phyloP scores from a whole-genome alignment of 2,113 vertebrate genomes.

The Tragelaphus buxtoni region DNA sequence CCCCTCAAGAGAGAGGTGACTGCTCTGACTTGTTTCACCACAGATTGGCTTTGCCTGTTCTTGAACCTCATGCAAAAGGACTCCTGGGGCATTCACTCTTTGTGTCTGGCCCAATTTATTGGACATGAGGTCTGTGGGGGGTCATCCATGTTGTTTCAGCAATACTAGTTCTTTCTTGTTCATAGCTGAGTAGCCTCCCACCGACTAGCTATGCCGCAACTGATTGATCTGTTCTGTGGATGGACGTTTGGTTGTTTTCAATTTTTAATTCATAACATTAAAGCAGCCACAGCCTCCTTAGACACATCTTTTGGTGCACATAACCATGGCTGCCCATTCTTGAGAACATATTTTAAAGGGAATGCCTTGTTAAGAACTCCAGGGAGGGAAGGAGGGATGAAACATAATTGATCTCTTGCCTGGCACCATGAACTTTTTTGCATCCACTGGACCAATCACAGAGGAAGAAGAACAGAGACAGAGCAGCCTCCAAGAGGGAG shows the following conservation, averaged over 20 bases:
- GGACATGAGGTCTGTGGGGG: background rate
- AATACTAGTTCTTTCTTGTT: background rate
- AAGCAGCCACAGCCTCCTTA: background rate
- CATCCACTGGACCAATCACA: background rate
- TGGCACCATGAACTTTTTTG: background rate
- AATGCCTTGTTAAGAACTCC: background rate
- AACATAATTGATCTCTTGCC: background rate
- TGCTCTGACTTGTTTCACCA: background rate
- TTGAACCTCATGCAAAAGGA: background rate
- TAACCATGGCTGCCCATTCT: background rate
- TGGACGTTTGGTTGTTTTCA: background rate
- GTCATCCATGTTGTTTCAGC: too few species aligned
- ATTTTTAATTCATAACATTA: background rate
- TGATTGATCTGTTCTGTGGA: background rate
- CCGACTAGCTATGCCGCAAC: background rate
- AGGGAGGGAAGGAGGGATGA: background rate
- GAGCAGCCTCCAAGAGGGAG: background rate
- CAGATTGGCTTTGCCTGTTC: background rate
- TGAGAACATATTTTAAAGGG: background rate
- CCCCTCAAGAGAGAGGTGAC: too few species aligned
- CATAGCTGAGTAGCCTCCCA: background rate
- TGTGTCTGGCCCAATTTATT: background rate
- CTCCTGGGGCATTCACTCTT: rapidly evolving
- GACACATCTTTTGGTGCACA: background rate
- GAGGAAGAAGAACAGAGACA: background rate